Base-by-base conservation (phyloP, 1,140 invertebrate genomes). In the Neodiprion pinetum region DNA sequence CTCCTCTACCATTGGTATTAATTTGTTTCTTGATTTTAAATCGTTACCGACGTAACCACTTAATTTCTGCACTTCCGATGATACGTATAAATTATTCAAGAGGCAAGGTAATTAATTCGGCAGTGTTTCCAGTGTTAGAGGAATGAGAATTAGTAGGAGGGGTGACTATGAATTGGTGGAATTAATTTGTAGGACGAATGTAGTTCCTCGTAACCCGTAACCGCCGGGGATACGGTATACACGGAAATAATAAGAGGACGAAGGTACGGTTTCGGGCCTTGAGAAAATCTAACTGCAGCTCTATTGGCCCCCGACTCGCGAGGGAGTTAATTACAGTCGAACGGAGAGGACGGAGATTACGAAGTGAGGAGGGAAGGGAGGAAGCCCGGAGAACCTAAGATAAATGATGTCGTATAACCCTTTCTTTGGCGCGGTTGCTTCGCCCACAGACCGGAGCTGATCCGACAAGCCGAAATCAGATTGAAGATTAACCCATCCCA, bases 251-350 rank as follows among this genome's bases (percentile, higher is more conserved):
- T 40, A 40, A 40, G 28, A 40, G 28, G 28, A 40, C 28, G 28
- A 40, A 40, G 28, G 28, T 5, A 40, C 28, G 28, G 28, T 40
- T 40, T 40, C 28, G 28, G 28, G 28, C 28, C 28, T 40, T 40
- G 28, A 17, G 11, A 4, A 61, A 61, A 61, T 61, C 53, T 61
- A 61, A 1, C 28, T 40, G 28, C 11, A 61, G 53, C 53, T 40
- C 28, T 67, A 81, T 82, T 78, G 74, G 76, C 75, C 78, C 28
- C 1, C 28, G 28, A 40, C 28, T 40, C 28, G 49, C 75, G 50
- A 28, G 73, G 17, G 73, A 77, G 75, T 82, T 82, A 83, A 82
- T 82, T 82, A 81, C 74, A 17, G 70, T 12, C 68, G 11, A 48
- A 71, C 72, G 67, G 72, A 78, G 72, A 75, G 28, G 61, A 50